Percentiles rank a stretch among this genome's conserved stretches.
These are phyloP conservation scores for Cephalopholis sonnerati DNA, from an alignment of 2,113 vertebrate genomes.

Conservation along the genomic window DNA sequence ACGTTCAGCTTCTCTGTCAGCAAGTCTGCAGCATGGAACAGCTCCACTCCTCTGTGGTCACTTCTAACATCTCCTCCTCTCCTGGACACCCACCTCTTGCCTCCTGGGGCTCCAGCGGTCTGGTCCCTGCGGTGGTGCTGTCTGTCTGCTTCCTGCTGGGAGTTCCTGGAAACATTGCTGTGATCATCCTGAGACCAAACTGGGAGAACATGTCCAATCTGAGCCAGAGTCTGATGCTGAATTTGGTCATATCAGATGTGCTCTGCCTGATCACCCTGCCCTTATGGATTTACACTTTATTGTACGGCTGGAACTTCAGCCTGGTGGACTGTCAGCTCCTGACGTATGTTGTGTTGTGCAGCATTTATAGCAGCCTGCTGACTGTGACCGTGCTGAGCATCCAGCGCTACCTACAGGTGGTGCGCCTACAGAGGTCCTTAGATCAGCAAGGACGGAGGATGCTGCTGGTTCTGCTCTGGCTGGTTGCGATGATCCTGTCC, in stretches of 20 bases:
- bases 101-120: neutral
- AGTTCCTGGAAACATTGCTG: slow-evolving; percentile 52
- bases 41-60: too few relatives aligned
- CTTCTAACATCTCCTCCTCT: too few relatives aligned
- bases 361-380: slow-evolving; percentile 24
- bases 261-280: slow-evolving; percentile 43
- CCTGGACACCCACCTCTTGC: neutral
- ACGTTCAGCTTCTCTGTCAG: too few relatives aligned
- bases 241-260: slow-evolving; percentile 50
- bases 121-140: slow-evolving; percentile 5
- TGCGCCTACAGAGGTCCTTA: slow-evolving; percentile 4
- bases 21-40: too few relatives aligned
- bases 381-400: slow-evolving; percentile 49
- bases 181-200: slow-evolving; percentile 44
- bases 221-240: slow-evolving; percentile 51
- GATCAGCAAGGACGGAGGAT: neutral
- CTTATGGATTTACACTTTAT: slow-evolving; percentile 33
- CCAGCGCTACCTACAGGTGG: slow-evolving; percentile 55
- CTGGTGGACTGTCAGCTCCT: slow-evolving; percentile 35
- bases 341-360: neutral
- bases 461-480: slow-evolving; percentile 46
- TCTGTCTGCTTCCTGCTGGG: slow-evolving; percentile 44
- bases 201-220: slow-evolving; percentile 39
- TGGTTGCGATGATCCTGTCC: slow-evolving; percentile 24
- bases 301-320: slow-evolving; percentile 30